A percentile compares a stretch with the other conserved stretches of the same genome.
These are phyloP conservation scores for Micronycteris hirsuta DNA, from an alignment of 2,113 vertebrate species.

Conservation along the genomic window DNA sequence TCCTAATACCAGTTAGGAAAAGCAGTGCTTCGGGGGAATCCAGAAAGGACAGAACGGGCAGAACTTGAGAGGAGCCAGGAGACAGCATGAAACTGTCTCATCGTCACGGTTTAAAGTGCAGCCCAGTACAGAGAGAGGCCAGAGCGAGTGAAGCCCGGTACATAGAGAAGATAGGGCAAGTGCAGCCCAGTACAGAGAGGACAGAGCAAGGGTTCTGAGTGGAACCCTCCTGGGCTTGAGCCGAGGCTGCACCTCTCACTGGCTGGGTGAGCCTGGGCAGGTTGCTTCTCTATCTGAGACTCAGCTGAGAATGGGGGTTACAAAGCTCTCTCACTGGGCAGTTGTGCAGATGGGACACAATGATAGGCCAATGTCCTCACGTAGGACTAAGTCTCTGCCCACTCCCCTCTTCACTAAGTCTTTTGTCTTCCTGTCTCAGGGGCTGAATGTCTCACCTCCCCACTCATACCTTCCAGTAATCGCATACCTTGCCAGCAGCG, in stretches of 20 bases:
- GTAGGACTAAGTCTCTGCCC: not conserved
- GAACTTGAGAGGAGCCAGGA: not conserved
- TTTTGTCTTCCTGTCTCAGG: not conserved
- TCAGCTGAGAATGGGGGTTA: not conserved
- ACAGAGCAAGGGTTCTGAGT: not conserved
- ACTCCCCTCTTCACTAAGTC: not conserved
- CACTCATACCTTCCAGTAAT: not conserved
- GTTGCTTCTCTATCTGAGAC: not conserved
- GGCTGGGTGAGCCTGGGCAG: not conserved
- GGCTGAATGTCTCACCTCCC: not conserved
- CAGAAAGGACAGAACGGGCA: not conserved
- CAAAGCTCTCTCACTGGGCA: not conserved
- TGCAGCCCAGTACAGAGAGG: not conserved
- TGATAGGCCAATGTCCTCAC: not conserved
- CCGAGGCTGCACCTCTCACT: not conserved
- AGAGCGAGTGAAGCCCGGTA: too few relatives aligned
- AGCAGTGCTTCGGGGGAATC: not conserved
- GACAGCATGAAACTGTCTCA: not conserved
- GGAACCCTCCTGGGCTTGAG: not conserved
- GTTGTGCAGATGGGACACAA: not conserved
- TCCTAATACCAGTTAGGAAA: not conserved
- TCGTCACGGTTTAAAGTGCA: not conserved
- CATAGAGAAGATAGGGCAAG: too few relatives aligned
- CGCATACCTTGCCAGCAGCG: not conserved
- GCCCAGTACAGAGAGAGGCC: not conserved